phyloP scores from a whole-genome alignment of 1,140 invertebrate species.

The Rhopalosiphum maidis region DNA sequence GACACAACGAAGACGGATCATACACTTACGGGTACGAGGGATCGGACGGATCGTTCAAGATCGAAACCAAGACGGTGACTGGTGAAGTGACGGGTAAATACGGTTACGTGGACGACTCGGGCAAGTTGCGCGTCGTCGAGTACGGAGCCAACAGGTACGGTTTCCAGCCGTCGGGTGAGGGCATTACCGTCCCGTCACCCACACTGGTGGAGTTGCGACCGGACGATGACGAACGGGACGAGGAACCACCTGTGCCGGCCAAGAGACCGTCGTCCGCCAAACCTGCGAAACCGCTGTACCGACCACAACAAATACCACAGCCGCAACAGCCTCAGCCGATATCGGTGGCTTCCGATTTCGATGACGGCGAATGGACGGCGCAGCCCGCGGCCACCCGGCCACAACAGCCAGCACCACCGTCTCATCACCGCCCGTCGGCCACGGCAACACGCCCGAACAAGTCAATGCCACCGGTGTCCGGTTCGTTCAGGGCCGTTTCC shows the following conservation, averaged over 20 bases:
- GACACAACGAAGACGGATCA: conserved; percentile 84
- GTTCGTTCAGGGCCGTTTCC: neutral
- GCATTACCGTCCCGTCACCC: conserved; percentile 81
- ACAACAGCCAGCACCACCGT: neutral
- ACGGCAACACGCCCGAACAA: neutral
- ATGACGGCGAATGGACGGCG: neutral
- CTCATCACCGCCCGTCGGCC: neutral
- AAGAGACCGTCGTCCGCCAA: neutral
- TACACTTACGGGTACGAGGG: conserved; percentile 89
- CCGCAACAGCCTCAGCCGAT: neutral
- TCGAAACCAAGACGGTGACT: conserved; percentile 79
- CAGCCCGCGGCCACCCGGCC: neutral
- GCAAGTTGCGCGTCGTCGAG: conserved; percentile 82
- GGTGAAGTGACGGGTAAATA: conserved; percentile 86
- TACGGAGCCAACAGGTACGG: conserved; percentile 87
- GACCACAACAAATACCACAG: neutral
- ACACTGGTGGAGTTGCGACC: conserved; percentile 68
- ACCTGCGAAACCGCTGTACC: neutral
- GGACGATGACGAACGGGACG: neutral
- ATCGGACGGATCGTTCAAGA: conserved; percentile 84
- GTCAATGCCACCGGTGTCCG: neutral
- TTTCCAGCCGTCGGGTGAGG: conserved; percentile 85
- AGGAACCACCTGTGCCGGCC: neutral
- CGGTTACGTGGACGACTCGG: conserved; percentile 83
- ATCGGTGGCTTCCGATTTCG: neutral